phyloP scores from a whole-genome alignment of 2,797 vertebrate genomes.

The Sebastes hopkinsi region DNA sequence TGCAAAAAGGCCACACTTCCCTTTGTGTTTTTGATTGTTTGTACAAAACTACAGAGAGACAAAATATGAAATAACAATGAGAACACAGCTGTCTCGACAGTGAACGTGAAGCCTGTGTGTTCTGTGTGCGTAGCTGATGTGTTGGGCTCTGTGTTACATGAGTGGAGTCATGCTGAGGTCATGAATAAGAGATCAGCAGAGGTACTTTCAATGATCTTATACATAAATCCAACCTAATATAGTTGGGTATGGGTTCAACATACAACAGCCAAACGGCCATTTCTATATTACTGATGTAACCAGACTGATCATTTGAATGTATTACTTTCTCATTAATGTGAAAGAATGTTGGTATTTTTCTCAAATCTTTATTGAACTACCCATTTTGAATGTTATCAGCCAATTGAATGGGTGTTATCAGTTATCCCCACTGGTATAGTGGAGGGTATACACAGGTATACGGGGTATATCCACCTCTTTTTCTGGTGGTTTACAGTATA shows the following conservation, averaged over 20 bases:
- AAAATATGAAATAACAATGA: constrained; percentile 49
- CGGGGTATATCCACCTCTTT: no score
- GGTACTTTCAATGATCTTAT: not conserved
- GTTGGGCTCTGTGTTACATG: not conserved
- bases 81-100: constrained; percentile 6
- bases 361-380: not conserved
- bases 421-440: no score
- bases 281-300: no score
- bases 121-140: not conserved
- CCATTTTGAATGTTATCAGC: no score
- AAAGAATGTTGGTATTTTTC: not conserved
- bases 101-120: not conserved
- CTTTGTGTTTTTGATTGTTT: not conserved
- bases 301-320: not conserved
- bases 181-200: constrained; percentile 57
- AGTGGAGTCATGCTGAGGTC: constrained; percentile 34
- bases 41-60: not conserved
- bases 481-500: no score
- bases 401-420: no score
- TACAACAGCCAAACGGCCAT: no score
- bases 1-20: not conserved
- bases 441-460: no score
- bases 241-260: not conserved
- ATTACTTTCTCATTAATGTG: not conserved
- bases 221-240: constrained; percentile 16